phyloP scores from a whole-genome alignment of 2,888 invertebrate genomes.

The Pollenia labialis region DNA sequence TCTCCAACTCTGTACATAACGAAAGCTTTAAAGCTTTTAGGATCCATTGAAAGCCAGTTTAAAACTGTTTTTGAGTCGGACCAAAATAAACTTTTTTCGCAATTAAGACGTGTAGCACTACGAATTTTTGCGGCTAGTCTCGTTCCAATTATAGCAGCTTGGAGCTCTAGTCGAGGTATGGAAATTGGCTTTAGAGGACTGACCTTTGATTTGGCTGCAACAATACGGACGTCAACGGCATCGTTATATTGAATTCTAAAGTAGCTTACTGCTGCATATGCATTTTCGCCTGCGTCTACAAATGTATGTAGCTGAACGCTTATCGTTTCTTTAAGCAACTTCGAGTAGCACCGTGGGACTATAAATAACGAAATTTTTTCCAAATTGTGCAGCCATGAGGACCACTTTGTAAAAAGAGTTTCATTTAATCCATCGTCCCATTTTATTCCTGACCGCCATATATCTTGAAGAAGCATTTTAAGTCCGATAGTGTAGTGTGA shows the following conservation, averaged over 20 bases:
- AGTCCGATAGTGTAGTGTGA: no score
- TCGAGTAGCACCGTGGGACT: slow-evolving; percentile 49
- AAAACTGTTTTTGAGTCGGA: slow-evolving; percentile 70
- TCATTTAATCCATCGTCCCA: no score
- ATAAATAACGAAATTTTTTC: no score
- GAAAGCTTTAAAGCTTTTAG: slow-evolving; percentile 64
- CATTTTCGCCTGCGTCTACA: slow-evolving; percentile 58
- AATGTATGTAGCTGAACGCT: slow-evolving; percentile 28
- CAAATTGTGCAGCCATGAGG: no score
- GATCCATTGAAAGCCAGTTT: slow-evolving; percentile 66
- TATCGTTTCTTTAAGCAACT: slow-evolving; percentile 3
- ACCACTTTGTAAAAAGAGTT: no score
- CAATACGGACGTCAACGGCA: slow-evolving; percentile 25
- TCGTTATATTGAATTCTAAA: slow-evolving; percentile 42
- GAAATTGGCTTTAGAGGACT: slow-evolving; percentile 27
- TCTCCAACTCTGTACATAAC: slow-evolving; percentile 68
- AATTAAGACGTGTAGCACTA: neutral
- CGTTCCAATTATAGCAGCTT: slow-evolving; percentile 51
- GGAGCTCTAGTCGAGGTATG: slow-evolving; percentile 56
- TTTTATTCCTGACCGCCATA: no score
- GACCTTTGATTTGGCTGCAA: slow-evolving; percentile 57
- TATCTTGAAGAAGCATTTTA: no score
- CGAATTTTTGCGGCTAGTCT: slow-evolving; percentile 33
- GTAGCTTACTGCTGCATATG: slow-evolving; percentile 60
- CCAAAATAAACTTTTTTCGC: slow-evolving; percentile 39